Base-by-base conservation (phyloP, 2,888 invertebrate species). In the Ethmia dodecea region DNA sequence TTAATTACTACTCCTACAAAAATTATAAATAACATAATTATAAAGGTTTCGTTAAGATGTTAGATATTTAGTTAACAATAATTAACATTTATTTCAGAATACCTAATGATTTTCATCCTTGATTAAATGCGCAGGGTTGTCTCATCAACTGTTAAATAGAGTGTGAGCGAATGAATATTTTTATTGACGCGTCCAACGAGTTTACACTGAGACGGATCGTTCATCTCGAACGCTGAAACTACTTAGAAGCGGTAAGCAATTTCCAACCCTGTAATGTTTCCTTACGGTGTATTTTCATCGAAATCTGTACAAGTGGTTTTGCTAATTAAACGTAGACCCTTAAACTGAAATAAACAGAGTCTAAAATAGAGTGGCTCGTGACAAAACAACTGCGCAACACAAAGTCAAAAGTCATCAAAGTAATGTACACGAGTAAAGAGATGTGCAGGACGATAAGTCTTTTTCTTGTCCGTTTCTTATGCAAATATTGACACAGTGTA, bases 91-190 rank as follows among this genome's bases (percentile, higher is more conserved):
- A n/a, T n/a, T n/a, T n/a, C n/a, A n/a, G n/a, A n/a, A n/a, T n/a
- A n/a, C n/a, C n/a, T n/a, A n/a, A n/a, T n/a, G n/a, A n/a, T n/a
- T n/a, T n/a, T n/a, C 76, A 72, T 63, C 81, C 81, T 61, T 81
- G 59, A 60, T 51, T 41, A 47, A 47, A 46, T 49, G 55, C 45
- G 48, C 55, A 71, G 62, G 62, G 67, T 63, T 74, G 74, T 78
- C 75, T 68, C 74, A 75, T 77, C 73, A 72, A 65, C 67, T 74
- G 77, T 73, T 80, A 77, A 84, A 79, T 75, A 81, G 78, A 81
- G 80, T 79, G 76, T 74, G 68, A 79, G 73, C 69, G 70, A 78
- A 86, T 83, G 80, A 84, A 86, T 84, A 86, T 84, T 81, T 84
- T 86, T 81, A 83, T 81, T 77, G 80, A 81, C 75, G 73, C 64